These are phyloP conservation scores for Axea sp. DNA, from an alignment of 2,888 invertebrate species.

Conservation along the genomic window DNA sequence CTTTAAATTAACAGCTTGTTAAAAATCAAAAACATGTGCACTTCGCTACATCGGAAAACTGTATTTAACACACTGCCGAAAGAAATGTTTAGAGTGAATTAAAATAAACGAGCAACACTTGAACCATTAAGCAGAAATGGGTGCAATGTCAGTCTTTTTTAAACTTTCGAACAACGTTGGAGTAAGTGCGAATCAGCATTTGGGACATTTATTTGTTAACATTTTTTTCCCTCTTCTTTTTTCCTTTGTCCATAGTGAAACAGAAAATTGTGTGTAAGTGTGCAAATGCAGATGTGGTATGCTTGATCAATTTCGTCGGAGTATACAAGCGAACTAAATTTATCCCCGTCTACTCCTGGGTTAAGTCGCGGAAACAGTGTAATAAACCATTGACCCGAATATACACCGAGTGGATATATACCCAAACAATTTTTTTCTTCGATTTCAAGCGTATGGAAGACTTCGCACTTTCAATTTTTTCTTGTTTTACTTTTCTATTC, in stretches of 20 bases:
- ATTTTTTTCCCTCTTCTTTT: neutral
- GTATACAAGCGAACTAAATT: constrained; percentile 47
- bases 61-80: neutral
- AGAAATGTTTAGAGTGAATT: constrained; percentile 7
- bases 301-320: constrained; percentile 46
- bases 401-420: constrained; percentile 30
- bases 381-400: constrained; percentile 61
- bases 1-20: too few relatives aligned
- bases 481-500: too few relatives aligned
- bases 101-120: constrained; percentile 21
- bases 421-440: constrained; percentile 28
- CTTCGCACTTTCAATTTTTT: neutral
- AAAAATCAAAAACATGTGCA: neutral
- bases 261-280: constrained; percentile 6
- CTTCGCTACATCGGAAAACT: neutral
- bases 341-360: constrained; percentile 49
- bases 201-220: too few relatives aligned
- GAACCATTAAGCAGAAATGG: constrained; percentile 14
- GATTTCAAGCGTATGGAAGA: neutral
- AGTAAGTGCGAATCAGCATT: constrained; percentile 3
- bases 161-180: constrained; percentile 9
- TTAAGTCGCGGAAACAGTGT: constrained; percentile 57
- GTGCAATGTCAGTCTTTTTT: constrained; percentile 16
- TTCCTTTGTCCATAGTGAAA: neutral
- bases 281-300: constrained; percentile 30